Conservation (phyloP, 2,888 invertebrate species). For the Operophtera brumata region DNA sequence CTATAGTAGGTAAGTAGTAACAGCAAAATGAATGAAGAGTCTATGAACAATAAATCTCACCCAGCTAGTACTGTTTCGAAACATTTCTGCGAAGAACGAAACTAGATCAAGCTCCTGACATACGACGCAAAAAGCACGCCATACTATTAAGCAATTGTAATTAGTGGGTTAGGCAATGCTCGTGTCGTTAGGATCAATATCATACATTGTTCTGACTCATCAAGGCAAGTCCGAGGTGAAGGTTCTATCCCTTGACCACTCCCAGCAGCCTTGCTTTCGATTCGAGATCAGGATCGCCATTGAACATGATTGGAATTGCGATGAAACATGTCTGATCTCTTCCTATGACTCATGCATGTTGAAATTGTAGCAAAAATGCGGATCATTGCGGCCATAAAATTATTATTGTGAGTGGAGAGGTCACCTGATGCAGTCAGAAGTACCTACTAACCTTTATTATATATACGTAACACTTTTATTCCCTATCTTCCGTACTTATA, state of each 20-base stretch:
- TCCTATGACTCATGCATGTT: constrained; percentile 36
- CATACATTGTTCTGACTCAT: constrained; percentile 64
- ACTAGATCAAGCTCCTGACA: constrained; percentile 32
- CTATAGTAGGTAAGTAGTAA: too few relatives aligned
- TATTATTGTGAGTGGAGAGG: constrained; percentile 5
- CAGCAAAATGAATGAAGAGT: too few relatives aligned
- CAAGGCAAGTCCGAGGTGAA: constrained; percentile 62
- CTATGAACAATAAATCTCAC: constrained; percentile 1
- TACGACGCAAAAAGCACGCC: constrained; percentile 34
- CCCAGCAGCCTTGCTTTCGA: constrained; percentile 75
- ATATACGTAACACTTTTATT: too few relatives aligned
- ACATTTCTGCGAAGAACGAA: constrained; percentile 10
- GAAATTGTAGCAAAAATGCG: constrained; percentile 10
- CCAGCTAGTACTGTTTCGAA: constrained; percentile 17
- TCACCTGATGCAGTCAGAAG: neutral
- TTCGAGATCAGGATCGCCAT: constrained; percentile 49
- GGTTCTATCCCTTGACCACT: constrained; percentile 74
- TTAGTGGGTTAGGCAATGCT: constrained; percentile 60
- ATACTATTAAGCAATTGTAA: constrained; percentile 56
- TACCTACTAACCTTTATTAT: constrained; percentile 8
- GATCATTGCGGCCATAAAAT: constrained; percentile 4
- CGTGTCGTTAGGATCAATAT: constrained; percentile 60
- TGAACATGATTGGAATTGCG: constrained; percentile 50
- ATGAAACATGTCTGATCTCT: constrained; percentile 40
- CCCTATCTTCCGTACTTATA: neutral